phyloP scores from a whole-genome alignment of 23 tunicate genomes.

The Halocynthia aurantium region DNA sequence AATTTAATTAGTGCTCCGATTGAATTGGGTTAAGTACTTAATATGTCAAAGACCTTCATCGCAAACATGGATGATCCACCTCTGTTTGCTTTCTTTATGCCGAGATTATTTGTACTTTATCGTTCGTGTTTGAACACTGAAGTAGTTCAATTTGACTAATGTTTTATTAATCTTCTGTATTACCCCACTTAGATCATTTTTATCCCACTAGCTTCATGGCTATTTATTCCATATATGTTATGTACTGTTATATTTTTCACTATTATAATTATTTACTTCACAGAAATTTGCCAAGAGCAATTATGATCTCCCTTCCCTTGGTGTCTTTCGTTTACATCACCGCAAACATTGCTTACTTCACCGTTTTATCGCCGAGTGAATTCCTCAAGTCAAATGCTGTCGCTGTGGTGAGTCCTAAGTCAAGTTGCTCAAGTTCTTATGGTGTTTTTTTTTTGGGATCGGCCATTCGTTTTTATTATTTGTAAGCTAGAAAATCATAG shows the following conservation, averaged over 20 bases:
- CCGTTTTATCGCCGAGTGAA: slow-evolving; percentile 80
- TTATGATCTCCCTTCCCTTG: slow-evolving; percentile 89
- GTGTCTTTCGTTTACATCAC: slow-evolving; percentile 77
- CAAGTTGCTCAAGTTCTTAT: no score
- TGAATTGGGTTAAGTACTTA: not conserved
- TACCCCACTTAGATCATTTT: no score
- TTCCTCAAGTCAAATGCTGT: slow-evolving; percentile 87
- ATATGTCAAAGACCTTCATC: not conserved
- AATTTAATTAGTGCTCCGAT: no score
- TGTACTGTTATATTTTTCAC: not conserved
- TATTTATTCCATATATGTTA: not conserved
- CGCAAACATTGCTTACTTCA: slow-evolving; percentile 96
- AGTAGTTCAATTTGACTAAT: no score
- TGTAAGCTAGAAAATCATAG: no score
- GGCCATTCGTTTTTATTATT: no score
- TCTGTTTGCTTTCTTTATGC: no score
- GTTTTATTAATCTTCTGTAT: no score
- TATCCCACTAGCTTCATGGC: not conserved
- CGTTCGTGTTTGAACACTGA: no score
- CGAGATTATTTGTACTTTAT: no score
- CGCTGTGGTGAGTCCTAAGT: slow-evolving; percentile 64
- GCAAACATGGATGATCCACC: no score
- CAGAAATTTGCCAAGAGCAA: slow-evolving; percentile 91
- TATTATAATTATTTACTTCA: not conserved
- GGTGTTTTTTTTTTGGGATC: no score